These are phyloP conservation scores for Acromyrmex charruanus DNA, from an alignment of 1,140 invertebrate species.

Conservation along the genomic window DNA sequence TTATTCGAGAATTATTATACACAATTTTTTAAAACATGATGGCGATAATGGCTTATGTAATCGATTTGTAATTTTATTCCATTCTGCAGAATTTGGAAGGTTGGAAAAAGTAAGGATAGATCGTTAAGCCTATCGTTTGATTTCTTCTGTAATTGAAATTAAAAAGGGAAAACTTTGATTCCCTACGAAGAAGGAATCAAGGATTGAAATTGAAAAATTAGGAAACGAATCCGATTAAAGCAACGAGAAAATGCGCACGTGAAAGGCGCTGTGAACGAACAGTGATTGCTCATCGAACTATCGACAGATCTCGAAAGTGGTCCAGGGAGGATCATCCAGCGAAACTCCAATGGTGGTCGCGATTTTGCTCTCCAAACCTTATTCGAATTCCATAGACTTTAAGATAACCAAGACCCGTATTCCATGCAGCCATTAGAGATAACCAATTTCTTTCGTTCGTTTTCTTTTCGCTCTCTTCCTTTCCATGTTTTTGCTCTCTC, in stretches of 20 bases:
- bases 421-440: conserved; percentile 78
- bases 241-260: conserved; percentile 10
- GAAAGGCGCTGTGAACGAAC: conserved; percentile 47
- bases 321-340: conserved; percentile 57
- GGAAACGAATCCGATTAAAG: conserved; percentile 43
- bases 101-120: conserved; percentile 22
- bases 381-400: conserved; percentile 68
- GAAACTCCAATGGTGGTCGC: conserved; percentile 61
- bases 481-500: conserved; percentile 23
- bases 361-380: conserved; percentile 71
- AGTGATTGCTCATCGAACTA: conserved; percentile 56
- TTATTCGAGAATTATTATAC: background rate
- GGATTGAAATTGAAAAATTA: conserved; percentile 38
- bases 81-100: background rate
- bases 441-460: conserved; percentile 76
- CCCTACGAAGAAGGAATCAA: background rate
- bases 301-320: conserved; percentile 66
- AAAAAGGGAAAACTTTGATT: conserved; percentile 36
- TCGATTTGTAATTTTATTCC: conserved; percentile 6
- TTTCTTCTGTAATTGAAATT: conserved; percentile 42
- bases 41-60: background rate
- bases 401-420: conserved; percentile 62
- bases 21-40: background rate
- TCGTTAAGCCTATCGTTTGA: conserved; percentile 2
- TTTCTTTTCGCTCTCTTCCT: conserved; percentile 27